A percentile compares a stretch with the other conserved stretches of the same genome.
Conservation (phyloP, 2,113 vertebrate species). For the Engraulis encrasicolus region DNA sequence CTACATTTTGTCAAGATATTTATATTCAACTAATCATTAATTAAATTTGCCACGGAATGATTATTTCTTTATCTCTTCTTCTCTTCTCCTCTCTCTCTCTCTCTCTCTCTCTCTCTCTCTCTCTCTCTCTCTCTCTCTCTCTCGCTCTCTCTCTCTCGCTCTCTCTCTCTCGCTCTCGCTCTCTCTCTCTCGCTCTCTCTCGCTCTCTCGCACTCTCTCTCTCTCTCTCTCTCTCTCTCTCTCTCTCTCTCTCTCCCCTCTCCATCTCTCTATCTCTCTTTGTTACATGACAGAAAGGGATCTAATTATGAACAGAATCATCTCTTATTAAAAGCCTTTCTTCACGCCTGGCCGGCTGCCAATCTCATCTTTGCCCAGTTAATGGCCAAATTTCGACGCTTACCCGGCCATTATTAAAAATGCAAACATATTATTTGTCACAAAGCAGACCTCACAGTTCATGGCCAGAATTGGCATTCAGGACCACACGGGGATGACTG, state of each 20-base stretch:
- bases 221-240: fast-evolving
- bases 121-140: fast-evolving
- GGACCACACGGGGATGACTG: background rate
- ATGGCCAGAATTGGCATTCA: background rate
- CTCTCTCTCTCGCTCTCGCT: background rate
- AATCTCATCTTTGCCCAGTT: conserved; percentile 36
- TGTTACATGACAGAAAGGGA: conserved; percentile 24
- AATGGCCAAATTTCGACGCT: conserved; percentile 39
- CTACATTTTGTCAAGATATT: conserved; percentile 24
- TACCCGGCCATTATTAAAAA: conserved; percentile 44
- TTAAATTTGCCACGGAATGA: conserved; percentile 18
- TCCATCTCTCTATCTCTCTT: background rate
- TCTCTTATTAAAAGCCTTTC: conserved; percentile 47
- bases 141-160: background rate
- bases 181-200: background rate
- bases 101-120: fast-evolving
- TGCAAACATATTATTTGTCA: conserved; percentile 40
- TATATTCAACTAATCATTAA: conserved; percentile 41
- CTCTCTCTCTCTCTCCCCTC: too few relatives aligned
- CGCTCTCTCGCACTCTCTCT: background rate
- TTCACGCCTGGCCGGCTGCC: conserved; percentile 43
- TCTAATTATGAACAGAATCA: conserved; percentile 47
- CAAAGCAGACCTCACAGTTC: background rate
- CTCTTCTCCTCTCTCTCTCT: background rate
- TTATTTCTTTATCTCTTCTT: background rate